Percentiles rank a stretch among this genome's conserved stretches.
Conservation (phyloP, 2,797 vertebrate species). For the Phylloscopus collybita region DNA sequence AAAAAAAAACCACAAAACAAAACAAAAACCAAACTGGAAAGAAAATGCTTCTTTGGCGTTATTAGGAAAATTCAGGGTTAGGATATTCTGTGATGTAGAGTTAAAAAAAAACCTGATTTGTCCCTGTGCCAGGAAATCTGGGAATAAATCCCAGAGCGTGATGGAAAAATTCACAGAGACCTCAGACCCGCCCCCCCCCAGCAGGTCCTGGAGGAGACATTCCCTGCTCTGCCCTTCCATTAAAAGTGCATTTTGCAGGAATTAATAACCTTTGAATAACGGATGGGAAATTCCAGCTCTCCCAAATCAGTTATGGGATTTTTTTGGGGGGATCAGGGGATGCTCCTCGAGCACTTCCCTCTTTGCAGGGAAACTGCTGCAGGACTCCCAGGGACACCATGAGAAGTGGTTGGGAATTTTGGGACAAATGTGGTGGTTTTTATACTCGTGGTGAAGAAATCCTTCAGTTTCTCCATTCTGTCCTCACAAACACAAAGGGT, state of each 20-base stretch:
- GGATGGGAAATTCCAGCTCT: fast-evolving
- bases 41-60: too few relatives aligned
- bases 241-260: not conserved
- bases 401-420: not conserved
- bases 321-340: not conserved
- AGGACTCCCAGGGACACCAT: not conserved
- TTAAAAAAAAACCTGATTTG: not conserved
- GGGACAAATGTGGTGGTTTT: not conserved
- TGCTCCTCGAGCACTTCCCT: not conserved
- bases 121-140: not conserved
- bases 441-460: not conserved
- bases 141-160: not conserved
- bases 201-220: not conserved
- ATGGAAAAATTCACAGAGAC: not conserved
- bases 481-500: not conserved
- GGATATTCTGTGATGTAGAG: too few relatives aligned
- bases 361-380: not conserved
- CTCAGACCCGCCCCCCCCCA: not conserved
- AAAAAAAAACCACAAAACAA: too few relatives aligned
- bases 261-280: not conserved
- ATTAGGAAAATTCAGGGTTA: too few relatives aligned
- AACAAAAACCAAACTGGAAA: too few relatives aligned
- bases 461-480: not conserved
- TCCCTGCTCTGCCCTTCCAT: not conserved
- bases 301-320: not conserved